Percentiles rank a stretch among this genome's conserved stretches.
These are phyloP conservation scores for Brachionus plicatilis DNA, from an alignment of 1,140 invertebrate species.

Conservation along the genomic window DNA sequence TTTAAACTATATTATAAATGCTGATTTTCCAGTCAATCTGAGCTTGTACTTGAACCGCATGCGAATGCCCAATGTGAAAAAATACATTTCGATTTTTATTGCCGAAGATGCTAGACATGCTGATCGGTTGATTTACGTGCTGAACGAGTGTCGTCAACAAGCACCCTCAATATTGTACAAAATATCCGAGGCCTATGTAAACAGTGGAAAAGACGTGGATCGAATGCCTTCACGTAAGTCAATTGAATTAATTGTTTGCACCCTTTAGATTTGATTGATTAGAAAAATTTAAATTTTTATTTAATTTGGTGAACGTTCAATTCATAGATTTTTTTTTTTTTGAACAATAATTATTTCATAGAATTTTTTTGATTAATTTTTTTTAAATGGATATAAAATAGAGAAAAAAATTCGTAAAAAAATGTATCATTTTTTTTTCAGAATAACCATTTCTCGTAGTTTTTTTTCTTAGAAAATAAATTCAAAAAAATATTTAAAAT, in stretches of 20 bases:
- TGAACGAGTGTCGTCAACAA: slow-evolving; percentile 21
- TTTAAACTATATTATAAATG: slow-evolving; percentile 31
- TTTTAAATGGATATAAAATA: too few species aligned
- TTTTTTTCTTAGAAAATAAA: too few species aligned
- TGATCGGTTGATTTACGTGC: slow-evolving; percentile 17
- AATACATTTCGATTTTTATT: slow-evolving; percentile 38
- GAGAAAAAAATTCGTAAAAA: too few species aligned
- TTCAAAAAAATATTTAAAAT: too few species aligned
- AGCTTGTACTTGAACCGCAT: slow-evolving; percentile 38
- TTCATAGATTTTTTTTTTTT: too few species aligned
- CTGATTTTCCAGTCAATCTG: slow-evolving; percentile 35
- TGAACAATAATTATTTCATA: too few species aligned
- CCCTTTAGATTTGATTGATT: not conserved
- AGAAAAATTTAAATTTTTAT: not conserved
- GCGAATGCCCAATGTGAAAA: slow-evolving; percentile 30
- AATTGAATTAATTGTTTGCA: too few species aligned
- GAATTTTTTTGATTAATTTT: too few species aligned
- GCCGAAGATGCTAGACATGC: slow-evolving; percentile 38
- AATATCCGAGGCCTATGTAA: slow-evolving; percentile 38
- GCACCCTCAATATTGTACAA: slow-evolving; percentile 21
- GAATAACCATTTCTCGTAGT: too few species aligned
- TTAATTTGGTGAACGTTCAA: not conserved
- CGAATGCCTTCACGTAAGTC: slow-evolving; percentile 25
- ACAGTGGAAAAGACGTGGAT: slow-evolving; percentile 40
- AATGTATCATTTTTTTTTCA: too few species aligned